Conservation (phyloP, 1,140 invertebrate species). For the Drosophila tristis region DNA sequence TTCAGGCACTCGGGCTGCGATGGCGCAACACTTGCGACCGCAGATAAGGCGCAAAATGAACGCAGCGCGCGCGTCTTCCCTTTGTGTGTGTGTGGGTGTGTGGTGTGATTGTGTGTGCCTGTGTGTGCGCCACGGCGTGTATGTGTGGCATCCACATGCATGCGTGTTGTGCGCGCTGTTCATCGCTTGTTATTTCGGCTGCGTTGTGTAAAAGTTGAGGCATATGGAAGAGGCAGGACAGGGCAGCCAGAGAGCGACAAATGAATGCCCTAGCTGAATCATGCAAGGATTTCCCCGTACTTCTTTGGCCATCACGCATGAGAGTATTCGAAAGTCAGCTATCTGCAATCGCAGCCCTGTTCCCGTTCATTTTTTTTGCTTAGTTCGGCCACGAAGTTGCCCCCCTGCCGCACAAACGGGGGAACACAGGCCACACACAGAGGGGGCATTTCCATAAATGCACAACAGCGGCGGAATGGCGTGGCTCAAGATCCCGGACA, state of each 20-base stretch:
- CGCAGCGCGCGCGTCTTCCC: slow-evolving; percentile 50
- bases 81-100: slow-evolving; percentile 21
- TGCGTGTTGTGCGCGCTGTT: slow-evolving; percentile 35
- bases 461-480: slow-evolving; percentile 46
- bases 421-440: slow-evolving; percentile 10
- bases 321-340: slow-evolving; percentile 9
- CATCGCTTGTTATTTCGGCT: slow-evolving; percentile 61
- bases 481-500: slow-evolving; percentile 37
- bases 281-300: neutral
- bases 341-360: neutral
- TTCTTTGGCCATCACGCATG: neutral
- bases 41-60: slow-evolving; percentile 79
- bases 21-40: slow-evolving; percentile 69
- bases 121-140: slow-evolving; percentile 3
- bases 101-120: slow-evolving; percentile 1
- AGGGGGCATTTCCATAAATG: slow-evolving; percentile 72
- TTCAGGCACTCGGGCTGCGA: slow-evolving; percentile 65
- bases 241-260: no score
- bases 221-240: slow-evolving; percentile 42
- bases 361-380: slow-evolving; percentile 13
- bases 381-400: slow-evolving; percentile 44
- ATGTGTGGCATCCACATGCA: slow-evolving; percentile 24
- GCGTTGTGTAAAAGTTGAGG: slow-evolving; percentile 51
- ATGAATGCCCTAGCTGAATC: no score
- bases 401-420: slow-evolving; percentile 24